Base-by-base conservation (phyloP, 2,888 invertebrate species). In the Drosophila nigritarsus region DNA sequence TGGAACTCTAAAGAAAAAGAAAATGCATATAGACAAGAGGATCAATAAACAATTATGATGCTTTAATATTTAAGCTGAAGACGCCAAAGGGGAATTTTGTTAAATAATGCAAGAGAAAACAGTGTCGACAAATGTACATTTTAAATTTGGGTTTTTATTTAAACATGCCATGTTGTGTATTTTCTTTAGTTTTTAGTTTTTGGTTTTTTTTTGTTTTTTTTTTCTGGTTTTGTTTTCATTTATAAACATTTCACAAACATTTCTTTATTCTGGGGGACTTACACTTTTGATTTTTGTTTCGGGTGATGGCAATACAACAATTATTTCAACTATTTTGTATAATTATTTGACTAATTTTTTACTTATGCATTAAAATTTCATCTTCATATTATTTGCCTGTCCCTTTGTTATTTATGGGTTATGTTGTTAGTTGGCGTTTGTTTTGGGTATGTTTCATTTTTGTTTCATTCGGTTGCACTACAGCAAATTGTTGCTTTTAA, bases 271-370 rank as follows among this genome's bases (percentile, higher is more conserved):
- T 73, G 50, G 58, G 80, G 85, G 73, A 75, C 71, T 87, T 85
- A 84, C 89, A 87, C 83, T 80, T 65, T 78, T 73, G 58, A 54
- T 69, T 79, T 80, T 71, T 51, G 51, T 67, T 74, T 75, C 40
- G 83, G 72, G 73, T 73, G 85, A 89, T 79, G 82, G 80, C 79
- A 74, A 80, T 81, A 82, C 87, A 87, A 87, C 87, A 87, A 87
- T 89, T 87, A 89, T 89, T 86, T 87, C 81, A 87, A 87, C 90
- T 87, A 88, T 89, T 83, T 70, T 86, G 83, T 88, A 88, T 85
- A 89, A 73, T 83, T 87, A 82, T 79, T 69, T 83, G 78, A 86
- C 88, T 78, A 83, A 83, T 67, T 68, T 75, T 75, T 73, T 67
- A 72, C 75, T 82, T 72, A 74, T 64, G 67, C 67, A 67, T 80